Evolutionary conservation across 2,888 invertebrate species (phyloP).

Genomic region (Pegoplata infirma): DNA sequence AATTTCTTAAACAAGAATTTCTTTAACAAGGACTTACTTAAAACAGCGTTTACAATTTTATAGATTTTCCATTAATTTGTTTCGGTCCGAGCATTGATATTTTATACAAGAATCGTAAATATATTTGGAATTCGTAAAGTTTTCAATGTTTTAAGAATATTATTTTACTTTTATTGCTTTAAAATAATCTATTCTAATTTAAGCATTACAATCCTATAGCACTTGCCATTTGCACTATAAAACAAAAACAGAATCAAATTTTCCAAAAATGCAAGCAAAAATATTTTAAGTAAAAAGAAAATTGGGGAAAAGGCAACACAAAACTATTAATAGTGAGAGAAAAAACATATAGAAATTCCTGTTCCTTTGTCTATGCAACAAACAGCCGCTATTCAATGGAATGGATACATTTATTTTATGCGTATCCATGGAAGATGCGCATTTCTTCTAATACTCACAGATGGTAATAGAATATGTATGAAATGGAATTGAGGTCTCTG

Average conservation of each 20-base stretch:
- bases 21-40: no score
- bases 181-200: no score
- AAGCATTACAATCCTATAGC: background rate
- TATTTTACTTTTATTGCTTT: no score
- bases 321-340: background rate
- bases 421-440: constrained; percentile 13
- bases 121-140: no score
- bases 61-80: no score
- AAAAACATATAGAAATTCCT: constrained; percentile 24
- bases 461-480: background rate
- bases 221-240: background rate
- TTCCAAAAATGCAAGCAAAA: constrained; percentile 3
- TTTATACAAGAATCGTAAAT: no score
- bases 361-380: constrained; percentile 41
- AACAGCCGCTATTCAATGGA: constrained; percentile 11
- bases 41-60: no score
- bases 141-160: no score
- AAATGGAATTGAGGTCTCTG: constrained; percentile 11
- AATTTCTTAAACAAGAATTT: no score
- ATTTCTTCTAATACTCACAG: constrained; percentile 11
- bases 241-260: background rate
- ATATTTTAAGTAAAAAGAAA: background rate
- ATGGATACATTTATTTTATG: constrained; percentile 9
- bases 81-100: no score
- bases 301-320: background rate